phyloP scores from a whole-genome alignment of 2,888 invertebrate genomes.

The Odontomyia ornata region DNA sequence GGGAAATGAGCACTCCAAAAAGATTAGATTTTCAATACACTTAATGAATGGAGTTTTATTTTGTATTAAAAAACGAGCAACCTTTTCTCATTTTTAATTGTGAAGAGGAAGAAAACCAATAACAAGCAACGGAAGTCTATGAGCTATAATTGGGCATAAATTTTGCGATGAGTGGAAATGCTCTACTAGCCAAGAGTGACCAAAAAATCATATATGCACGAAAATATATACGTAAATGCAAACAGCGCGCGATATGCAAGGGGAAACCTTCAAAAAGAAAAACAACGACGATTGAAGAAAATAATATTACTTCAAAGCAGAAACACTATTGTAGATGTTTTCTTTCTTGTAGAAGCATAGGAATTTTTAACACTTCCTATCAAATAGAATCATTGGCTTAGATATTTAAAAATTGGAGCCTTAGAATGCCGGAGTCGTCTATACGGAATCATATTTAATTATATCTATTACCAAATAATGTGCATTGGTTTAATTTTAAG shows the following conservation, averaged over 20 bases:
- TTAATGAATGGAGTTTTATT: no score
- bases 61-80: neutral
- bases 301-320: neutral
- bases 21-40: no score
- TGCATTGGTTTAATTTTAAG: no score
- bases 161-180: slow-evolving; percentile 51
- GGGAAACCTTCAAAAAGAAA: neutral
- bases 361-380: no score
- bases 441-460: no score
- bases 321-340: neutral
- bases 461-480: no score
- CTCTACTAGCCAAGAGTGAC: slow-evolving; percentile 52
- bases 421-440: no score
- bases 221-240: neutral
- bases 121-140: slow-evolving; percentile 51
- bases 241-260: neutral
- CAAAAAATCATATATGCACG: slow-evolving; percentile 43
- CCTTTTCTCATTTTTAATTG: neutral
- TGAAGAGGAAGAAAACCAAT: neutral
- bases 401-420: no score
- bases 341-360: no score
- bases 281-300: neutral
- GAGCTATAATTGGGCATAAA: slow-evolving; percentile 51
- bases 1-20: no score
- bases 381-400: no score